Base-by-base conservation (phyloP, 2,113 vertebrate species). In the Ceyx cyanopectus region DNA sequence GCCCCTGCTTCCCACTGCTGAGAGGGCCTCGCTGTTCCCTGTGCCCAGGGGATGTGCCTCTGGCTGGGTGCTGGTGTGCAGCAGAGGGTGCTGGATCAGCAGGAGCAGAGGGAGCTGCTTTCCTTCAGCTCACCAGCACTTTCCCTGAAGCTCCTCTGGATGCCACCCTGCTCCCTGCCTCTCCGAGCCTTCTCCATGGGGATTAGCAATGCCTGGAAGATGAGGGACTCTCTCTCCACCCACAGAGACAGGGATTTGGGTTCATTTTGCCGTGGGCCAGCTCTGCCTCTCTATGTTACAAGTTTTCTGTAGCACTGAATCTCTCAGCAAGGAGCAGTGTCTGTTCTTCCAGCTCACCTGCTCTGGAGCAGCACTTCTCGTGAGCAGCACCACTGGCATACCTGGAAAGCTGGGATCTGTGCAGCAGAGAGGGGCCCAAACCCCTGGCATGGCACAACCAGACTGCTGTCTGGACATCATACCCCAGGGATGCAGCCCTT, bases 311-410 rank as follows among this genome's bases (percentile, higher is more conserved):
- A 61, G 48, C 40, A 12, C 34, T 3, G 3, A 68, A 32, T 53
- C 32, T 10, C 22, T 27, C 48, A 41, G 58, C 34, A 37, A 30
- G n/a, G 30, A 45, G 30, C 22, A 45, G 24, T 0, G 1, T 8
- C 41, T 21, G 11, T n/a, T n/a, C 30, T 45, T 24, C 54, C 23
- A 61, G 37, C 78, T 74, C 57, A 29, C 10, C 53, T 3, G 13
- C 32, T 13, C 14, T 18, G 27, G 32, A 87, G 62, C 73, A 43
- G 24, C 17, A 4, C 53, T 67, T 60, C 40, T 26, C 10, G 9
- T 1, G 1, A 14, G 32, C 22, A 51, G 2, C 17, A 12, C 37
- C 19, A 2, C 21, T 3, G 1, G 14, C 8, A 10, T 0, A 2
- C 20, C 45, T 29, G 61, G 43, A 72, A 45, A 51, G 10, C 8